A percentile compares a stretch with the other conserved stretches of the same genome.
Evolutionary conservation across 2,113 vertebrate genomes (phyloP).

Genomic region (Triplophysa tibetana): DNA sequence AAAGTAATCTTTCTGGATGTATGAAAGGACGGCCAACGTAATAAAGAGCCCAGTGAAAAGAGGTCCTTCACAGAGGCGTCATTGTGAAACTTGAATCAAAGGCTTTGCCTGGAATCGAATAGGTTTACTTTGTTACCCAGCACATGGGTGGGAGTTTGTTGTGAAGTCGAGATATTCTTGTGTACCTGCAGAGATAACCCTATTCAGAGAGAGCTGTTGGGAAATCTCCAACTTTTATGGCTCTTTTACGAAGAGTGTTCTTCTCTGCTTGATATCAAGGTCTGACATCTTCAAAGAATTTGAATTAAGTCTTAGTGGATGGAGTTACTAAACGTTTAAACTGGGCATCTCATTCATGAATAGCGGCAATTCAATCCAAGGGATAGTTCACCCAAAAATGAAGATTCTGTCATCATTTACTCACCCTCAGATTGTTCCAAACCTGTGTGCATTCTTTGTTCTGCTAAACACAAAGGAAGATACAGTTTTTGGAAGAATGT

Average conservation of each 20-base stretch:
- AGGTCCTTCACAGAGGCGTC: slow-evolving; percentile 56
- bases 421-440: too few relatives aligned
- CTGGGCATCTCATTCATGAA: too few relatives aligned
- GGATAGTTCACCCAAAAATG: too few relatives aligned
- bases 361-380: too few relatives aligned
- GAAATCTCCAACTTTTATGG: slow-evolving; percentile 10
- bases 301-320: neutral
- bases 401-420: too few relatives aligned
- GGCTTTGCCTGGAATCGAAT: slow-evolving; percentile 61
- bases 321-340: too few relatives aligned
- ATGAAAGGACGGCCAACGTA: slow-evolving; percentile 63
- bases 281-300: slow-evolving; percentile 10
- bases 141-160: slow-evolving; percentile 59
- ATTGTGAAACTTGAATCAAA: slow-evolving; percentile 73
- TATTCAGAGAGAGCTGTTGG: slow-evolving; percentile 17
- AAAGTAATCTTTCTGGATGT: slow-evolving; percentile 67
- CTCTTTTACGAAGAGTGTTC: neutral
- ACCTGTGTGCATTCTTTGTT: too few relatives aligned
- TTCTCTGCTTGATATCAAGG: neutral
- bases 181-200: slow-evolving; percentile 7
- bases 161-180: slow-evolving; percentile 24
- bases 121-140: slow-evolving; percentile 59
- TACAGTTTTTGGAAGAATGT: too few relatives aligned
- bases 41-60: slow-evolving; percentile 61
- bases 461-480: too few relatives aligned